Base-by-base conservation (phyloP, 2,113 vertebrate species). In the Lates calcarifer region DNA sequence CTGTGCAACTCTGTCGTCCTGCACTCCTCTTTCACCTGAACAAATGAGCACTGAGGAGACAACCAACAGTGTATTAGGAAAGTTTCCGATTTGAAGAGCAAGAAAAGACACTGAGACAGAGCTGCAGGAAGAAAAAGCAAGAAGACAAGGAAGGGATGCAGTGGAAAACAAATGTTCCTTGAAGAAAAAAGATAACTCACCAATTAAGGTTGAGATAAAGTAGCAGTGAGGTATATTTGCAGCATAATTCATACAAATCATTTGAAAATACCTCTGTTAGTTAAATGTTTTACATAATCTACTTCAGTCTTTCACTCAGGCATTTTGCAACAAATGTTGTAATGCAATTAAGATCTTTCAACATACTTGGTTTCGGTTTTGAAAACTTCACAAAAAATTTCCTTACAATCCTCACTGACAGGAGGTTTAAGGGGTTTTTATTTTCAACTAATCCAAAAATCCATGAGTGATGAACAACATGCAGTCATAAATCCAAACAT, bases 1-100 rank as follows among this genome's bases (percentile, higher is more conserved):
- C 11, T 13, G 67, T n/a, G 67, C 17, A 5, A 8, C 43, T 1
- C 6, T 18, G 4, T 24, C 8, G 13, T n/a, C 22, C 47, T 41
- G 47, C 29, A 17, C 29, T 77, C 61, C 7, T 76, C 81, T 63
- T 73, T 82, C 78, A 79, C 43, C 24, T 22, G 29, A 35, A 47
- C 77, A 35, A 60, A 78, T 31, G 43, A 63, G 9, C 0, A n/a
- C 35, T 11, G 14, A 57, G 45, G 28, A 22, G 20, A 56, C 8
- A 56, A 58, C 18, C 10, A 55, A n/a, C 17, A 7, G 18, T 3
- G 29, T 12, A 26, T 20, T 22, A 12, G 26, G 26, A 43, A 26
- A 70, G 66, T 11, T 28, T 49, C 28, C 12, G 3, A 6, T 39
- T 56, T n/a, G 13, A 43, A 3, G 6, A 7, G 0, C 60, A 39